phyloP scores from a whole-genome alignment of 2,888 invertebrate species.

The Mactromeris polynyma region DNA sequence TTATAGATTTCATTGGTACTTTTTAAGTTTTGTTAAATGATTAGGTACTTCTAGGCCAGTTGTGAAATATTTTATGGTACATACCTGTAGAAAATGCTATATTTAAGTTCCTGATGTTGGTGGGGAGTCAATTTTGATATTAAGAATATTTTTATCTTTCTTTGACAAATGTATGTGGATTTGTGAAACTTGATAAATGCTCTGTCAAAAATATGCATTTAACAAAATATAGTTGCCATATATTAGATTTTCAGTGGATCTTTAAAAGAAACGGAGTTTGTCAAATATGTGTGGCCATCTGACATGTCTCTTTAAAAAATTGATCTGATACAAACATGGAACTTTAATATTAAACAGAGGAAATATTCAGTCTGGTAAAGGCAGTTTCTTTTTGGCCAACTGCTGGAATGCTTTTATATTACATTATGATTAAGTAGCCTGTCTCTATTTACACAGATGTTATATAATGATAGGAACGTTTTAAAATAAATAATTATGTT shows the following conservation, averaged over 20 bases:
- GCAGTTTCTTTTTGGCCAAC: too few species aligned
- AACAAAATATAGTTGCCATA: too few species aligned
- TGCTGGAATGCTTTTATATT: too few species aligned
- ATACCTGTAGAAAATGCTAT: neutral
- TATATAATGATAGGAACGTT: neutral
- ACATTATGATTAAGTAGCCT: too few species aligned
- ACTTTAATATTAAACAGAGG: too few species aligned
- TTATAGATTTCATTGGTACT: neutral
- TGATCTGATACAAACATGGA: too few species aligned
- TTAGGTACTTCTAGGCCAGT: neutral
- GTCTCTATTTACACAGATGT: too few species aligned
- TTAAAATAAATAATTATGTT: neutral
- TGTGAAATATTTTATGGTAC: slow-evolving; percentile 1
- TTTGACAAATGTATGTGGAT: neutral
- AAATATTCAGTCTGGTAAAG: too few species aligned
- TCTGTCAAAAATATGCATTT: neutral
- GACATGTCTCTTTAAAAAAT: too few species aligned
- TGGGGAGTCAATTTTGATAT: neutral
- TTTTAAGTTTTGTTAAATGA: neutral
- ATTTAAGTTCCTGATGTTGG: neutral
- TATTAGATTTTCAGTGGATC: too few species aligned
- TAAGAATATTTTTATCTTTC: neutral
- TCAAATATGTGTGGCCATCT: too few species aligned
- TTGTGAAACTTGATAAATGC: neutral
- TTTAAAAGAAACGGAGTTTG: too few species aligned